Base-by-base conservation (phyloP, 2,888 invertebrate genomes). In the Cancer borealis region DNA sequence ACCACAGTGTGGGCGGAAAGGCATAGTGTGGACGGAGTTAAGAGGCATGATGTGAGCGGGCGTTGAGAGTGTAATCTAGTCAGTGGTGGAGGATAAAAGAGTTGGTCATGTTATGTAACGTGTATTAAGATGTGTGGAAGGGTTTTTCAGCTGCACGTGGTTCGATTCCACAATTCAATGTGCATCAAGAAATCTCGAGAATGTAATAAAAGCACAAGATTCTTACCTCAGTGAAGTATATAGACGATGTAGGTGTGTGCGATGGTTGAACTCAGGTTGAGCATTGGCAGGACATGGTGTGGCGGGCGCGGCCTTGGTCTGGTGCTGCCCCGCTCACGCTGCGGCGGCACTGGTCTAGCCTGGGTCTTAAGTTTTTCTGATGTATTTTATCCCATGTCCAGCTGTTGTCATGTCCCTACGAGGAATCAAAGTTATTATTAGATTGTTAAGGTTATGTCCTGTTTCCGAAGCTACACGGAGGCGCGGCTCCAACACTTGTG, bases 401-500 rank as follows among this genome's bases (percentile, higher is more conserved):
- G 60, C 60, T 60, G 60, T 60, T 60, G 60, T 60, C 60, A 21
- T 60, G 60, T 60, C 60, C 60, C 60, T 60, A 60, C 8, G 12
- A 60, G 60, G 60, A 60, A 60, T 60, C 60, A 60, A 60, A 60
- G 60, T 60, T 60, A 60, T 60, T 60, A 60, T 60, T 60, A 60
- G 60, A 60, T 21, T 60, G 60, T 60, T 60, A 60, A 60, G 60
- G 60, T 60, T 60, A 60, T 60, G 60, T 60, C 60, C 21, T 60
- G 17, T 60, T 60, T 17, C 60, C 60, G 60, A 60, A 21, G 60
- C 60, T 60, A 60, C 60, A 60, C 60, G 60, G 60, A 60, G 60
- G 60, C 60, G 60, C 60, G 60, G 60, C 60, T 17, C 21, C 60
- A 60, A 17, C 60, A 60, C 17, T 17, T 60, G 60, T 21, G 60